Conservation (phyloP, 1,140 invertebrate species). For the Lordiphosa mommai region DNA sequence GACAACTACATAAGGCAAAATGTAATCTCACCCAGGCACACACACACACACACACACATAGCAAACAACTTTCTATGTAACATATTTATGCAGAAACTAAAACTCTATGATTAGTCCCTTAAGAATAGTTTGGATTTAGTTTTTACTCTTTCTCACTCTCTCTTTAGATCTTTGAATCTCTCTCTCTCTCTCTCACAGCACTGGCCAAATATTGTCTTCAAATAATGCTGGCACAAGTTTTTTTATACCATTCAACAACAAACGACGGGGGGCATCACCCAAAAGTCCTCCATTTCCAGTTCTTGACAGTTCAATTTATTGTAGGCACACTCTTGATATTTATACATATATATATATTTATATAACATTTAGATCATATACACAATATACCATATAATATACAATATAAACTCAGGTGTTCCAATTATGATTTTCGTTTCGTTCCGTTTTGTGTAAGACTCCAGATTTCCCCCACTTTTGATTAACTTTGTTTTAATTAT, state of each 20-base stretch:
- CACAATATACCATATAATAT: no score
- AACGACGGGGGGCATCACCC: no score
- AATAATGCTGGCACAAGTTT: neutral
- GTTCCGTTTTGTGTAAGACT: slow-evolving; percentile 29
- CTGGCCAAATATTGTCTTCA: neutral
- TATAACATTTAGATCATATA: slow-evolving; percentile 17
- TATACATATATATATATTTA: slow-evolving; percentile 15
- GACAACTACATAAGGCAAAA: slow-evolving; percentile 9
- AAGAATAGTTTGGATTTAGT: slow-evolving; percentile 7
- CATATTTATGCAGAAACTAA: slow-evolving; percentile 32
- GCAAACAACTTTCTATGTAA: slow-evolving; percentile 39
- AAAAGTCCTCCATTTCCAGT: neutral
- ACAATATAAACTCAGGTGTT: slow-evolving; percentile 73
- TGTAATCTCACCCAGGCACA: slow-evolving; percentile 18
- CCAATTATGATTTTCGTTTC: slow-evolving; percentile 55
- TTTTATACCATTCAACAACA: no score
- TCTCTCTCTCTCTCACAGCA: slow-evolving; percentile 1
- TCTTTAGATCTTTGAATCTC: neutral
- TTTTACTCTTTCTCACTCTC: neutral
- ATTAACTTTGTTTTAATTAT: slow-evolving; percentile 25
- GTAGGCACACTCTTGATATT: slow-evolving; percentile 8
- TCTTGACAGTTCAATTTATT: slow-evolving; percentile 7
- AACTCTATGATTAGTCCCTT: slow-evolving; percentile 12
- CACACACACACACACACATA: slow-evolving; percentile 3
- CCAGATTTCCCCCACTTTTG: slow-evolving; percentile 19